phyloP scores from a whole-genome alignment of 1,140 invertebrate species.

The Marisa cornuarietis region DNA sequence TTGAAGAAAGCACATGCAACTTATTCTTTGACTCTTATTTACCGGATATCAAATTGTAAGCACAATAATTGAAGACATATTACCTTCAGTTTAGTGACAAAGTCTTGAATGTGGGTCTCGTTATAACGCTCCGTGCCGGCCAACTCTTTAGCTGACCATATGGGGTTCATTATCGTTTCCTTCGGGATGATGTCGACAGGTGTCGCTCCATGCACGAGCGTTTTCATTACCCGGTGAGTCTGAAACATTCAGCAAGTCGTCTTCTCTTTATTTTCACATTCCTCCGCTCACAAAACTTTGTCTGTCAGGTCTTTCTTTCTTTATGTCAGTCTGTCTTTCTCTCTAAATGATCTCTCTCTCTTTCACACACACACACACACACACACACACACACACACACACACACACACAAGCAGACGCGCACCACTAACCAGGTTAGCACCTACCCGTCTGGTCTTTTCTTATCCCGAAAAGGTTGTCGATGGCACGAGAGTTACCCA shows the following conservation, averaged over 20 bases:
- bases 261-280: too few species aligned
- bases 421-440: background rate
- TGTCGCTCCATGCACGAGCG: background rate
- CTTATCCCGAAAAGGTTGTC: background rate
- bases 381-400: background rate
- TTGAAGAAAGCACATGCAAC: too few species aligned
- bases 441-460: background rate
- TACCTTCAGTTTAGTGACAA: conserved; percentile 11
- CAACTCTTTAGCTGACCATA: conserved; percentile 13
- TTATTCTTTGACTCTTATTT: too few species aligned
- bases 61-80: too few species aligned
- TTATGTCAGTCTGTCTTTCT: too few species aligned
- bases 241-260: background rate
- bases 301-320: too few species aligned
- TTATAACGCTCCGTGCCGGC: background rate
- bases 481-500: background rate
- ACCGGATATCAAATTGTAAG: too few species aligned
- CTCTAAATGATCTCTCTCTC: background rate
- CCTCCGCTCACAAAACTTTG: too few species aligned
- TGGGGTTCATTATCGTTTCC: conserved; percentile 2
- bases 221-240: conserved; percentile 19
- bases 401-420: background rate
- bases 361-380: conserved; percentile 3
- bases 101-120: conserved; percentile 4
- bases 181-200: background rate